Conservation (phyloP, 2,113 vertebrate species). For the Corythornis cristatus region DNA sequence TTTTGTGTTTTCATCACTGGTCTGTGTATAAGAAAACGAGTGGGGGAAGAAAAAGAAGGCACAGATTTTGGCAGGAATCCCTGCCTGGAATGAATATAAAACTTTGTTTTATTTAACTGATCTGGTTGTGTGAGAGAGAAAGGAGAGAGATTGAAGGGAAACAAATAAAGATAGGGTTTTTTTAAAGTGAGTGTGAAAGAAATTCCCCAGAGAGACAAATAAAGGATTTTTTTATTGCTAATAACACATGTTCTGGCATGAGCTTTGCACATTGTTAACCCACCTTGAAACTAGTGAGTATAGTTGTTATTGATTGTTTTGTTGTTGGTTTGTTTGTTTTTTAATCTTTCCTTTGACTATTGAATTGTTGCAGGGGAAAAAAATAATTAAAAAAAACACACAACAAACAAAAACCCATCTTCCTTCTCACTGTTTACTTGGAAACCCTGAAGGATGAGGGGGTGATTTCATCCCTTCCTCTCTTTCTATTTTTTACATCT, state of each 20-base stretch:
- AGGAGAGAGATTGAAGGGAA: conserved; percentile 18
- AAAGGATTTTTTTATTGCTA: conserved; percentile 55
- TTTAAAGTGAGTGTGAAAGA: conserved; percentile 56
- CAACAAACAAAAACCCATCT: neutral
- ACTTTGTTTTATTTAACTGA: conserved; percentile 62
- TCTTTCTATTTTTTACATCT: neutral
- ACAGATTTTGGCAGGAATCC: conserved; percentile 48
- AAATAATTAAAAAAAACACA: neutral
- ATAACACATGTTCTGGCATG: conserved; percentile 57
- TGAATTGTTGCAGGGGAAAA: neutral
- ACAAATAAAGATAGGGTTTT: conserved; percentile 52
- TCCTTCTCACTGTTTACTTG: neutral
- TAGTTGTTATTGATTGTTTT: neutral
- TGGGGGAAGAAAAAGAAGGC: conserved; percentile 12
- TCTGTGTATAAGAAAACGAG: conserved; percentile 40
- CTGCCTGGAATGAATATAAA: conserved; percentile 66
- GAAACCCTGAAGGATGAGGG: neutral
- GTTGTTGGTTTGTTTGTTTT: neutral
- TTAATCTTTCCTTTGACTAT: neutral
- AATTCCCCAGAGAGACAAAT: conserved; percentile 60
- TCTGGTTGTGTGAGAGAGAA: conserved; percentile 3
- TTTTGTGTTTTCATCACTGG: conserved; percentile 52
- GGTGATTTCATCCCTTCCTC: neutral
- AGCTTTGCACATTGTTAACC: conserved; percentile 39
- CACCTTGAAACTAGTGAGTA: conserved; percentile 12